Percentiles rank a stretch among this genome's conserved stretches.
Evolutionary conservation across 2,797 vertebrate species (phyloP).

Genomic region (Scolopax bukidnonensis): DNA sequence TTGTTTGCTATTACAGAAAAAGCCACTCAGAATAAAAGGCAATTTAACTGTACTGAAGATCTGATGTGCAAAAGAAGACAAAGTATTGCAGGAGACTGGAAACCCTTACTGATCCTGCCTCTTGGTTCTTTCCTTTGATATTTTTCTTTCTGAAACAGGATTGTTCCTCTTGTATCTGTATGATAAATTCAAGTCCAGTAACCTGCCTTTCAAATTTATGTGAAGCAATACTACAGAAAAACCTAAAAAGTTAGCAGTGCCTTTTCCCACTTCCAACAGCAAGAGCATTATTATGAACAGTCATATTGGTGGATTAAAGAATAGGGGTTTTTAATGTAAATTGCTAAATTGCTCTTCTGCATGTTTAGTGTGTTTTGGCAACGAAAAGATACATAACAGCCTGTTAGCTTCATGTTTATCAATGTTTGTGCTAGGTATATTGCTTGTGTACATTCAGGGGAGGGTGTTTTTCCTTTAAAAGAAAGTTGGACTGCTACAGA

Average conservation of each 20-base stretch:
- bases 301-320: neutral
- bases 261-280: neutral
- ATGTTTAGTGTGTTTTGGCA: neutral
- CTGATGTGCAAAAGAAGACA: neutral
- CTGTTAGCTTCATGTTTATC: fast-evolving
- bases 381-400: neutral
- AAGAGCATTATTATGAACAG: neutral
- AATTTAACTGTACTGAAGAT: neutral
- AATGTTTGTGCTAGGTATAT: neutral
- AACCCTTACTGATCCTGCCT: neutral
- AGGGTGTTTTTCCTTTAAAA: neutral
- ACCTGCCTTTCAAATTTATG: neutral
- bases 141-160: neutral
- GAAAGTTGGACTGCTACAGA: neutral
- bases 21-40: neutral
- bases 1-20: neutral
- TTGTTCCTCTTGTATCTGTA: neutral
- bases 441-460: neutral
- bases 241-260: neutral
- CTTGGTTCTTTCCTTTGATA: neutral
- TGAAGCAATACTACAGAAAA: neutral
- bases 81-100: neutral
- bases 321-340: neutral
- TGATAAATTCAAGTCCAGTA: neutral
- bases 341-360: neutral